Evolutionary conservation across 2,113 vertebrate species (phyloP).

Genomic region (Lepidothrix coronata): DNA sequence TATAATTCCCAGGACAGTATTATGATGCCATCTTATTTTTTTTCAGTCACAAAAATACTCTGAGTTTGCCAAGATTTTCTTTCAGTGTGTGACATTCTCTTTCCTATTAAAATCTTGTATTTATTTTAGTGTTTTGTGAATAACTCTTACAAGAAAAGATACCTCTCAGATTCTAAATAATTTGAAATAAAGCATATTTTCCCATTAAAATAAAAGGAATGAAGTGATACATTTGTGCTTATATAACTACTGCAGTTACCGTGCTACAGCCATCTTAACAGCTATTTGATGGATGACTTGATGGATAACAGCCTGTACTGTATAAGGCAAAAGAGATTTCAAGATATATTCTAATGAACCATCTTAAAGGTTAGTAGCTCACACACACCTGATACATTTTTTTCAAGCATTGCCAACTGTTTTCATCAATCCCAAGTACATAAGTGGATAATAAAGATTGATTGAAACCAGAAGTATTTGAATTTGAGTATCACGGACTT

Average conservation of each 20-base stretch:
- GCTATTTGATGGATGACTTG: constrained; percentile 80
- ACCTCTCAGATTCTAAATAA: constrained; percentile 39
- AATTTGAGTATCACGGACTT: background rate
- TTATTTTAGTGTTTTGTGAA: constrained; percentile 72
- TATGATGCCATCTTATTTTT: constrained; percentile 80
- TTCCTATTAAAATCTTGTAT: constrained; percentile 72
- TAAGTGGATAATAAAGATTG: constrained; percentile 15
- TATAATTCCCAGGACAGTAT: constrained; percentile 38
- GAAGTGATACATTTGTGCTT: constrained; percentile 73
- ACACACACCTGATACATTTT: constrained; percentile 52
- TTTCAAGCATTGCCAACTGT: constrained; percentile 40
- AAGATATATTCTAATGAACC: constrained; percentile 66
- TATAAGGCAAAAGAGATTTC: constrained; percentile 77
- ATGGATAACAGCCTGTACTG: constrained; percentile 67
- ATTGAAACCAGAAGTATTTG: constrained; percentile 1
- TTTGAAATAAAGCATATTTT: constrained; percentile 57
- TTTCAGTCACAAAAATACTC: constrained; percentile 63
- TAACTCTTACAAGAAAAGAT: constrained; percentile 52
- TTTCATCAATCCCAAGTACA: constrained; percentile 36
- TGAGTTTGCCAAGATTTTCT: constrained; percentile 78
- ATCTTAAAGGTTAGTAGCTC: constrained; percentile 67
- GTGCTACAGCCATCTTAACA: constrained; percentile 61
- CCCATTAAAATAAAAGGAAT: constrained; percentile 55
- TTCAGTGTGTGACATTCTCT: constrained; percentile 72
- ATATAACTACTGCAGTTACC: constrained; percentile 44